Conservation (phyloP, 1,140 invertebrate genomes). For the Liolophura sinensis region DNA sequence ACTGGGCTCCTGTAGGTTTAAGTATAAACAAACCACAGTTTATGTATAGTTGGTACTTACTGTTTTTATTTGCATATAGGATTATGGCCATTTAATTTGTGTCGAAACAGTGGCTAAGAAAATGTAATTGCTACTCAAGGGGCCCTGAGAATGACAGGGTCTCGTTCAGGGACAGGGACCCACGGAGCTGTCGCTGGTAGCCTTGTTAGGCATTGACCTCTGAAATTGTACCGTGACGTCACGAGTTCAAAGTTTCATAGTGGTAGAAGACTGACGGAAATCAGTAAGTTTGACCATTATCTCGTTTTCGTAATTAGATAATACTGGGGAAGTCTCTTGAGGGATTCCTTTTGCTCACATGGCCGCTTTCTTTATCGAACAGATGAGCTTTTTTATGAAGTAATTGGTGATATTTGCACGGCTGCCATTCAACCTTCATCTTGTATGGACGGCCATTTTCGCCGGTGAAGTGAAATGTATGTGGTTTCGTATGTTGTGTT, state of each 20-base stretch:
- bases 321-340: background rate
- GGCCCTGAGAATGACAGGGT: no score
- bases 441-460: conserved; percentile 1
- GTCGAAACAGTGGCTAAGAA: no score
- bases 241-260: conserved; percentile 5
- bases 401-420: background rate
- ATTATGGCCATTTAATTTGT: no score
- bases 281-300: conserved; percentile 1
- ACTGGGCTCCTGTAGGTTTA: no score
- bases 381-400: conserved; percentile 1
- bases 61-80: no score
- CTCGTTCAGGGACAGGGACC: no score
- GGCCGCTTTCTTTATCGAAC: no score
- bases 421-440: conserved; percentile 1
- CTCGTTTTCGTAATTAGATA: background rate
- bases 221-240: conserved; percentile 7
- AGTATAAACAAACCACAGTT: no score
- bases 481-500: background rate
- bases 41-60: no score
- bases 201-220: background rate
- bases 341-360: no score
- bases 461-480: background rate
- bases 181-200: background rate
- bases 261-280: background rate
- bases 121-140: no score